phyloP scores from a whole-genome alignment of 2,888 invertebrate genomes.

The Anodontia alba region DNA sequence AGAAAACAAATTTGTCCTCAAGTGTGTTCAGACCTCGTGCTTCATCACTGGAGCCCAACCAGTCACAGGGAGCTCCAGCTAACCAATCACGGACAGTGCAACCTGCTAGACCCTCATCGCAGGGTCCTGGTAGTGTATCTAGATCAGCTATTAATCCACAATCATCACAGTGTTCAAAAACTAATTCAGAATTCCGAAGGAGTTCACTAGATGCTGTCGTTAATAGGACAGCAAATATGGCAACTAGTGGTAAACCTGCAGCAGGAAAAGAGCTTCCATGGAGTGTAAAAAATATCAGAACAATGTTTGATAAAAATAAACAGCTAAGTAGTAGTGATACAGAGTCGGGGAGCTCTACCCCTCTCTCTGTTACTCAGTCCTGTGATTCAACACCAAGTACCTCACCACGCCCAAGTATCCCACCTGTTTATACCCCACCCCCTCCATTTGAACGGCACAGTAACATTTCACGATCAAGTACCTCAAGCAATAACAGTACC shows the following conservation, averaged over 20 bases:
- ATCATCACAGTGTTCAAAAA: background rate
- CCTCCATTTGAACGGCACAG: constrained; percentile 68
- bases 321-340: constrained; percentile 2
- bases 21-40: constrained; percentile 53
- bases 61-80: constrained; percentile 17
- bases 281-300: constrained; percentile 76
- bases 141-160: constrained; percentile 24
- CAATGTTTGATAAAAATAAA: constrained; percentile 64
- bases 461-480: constrained; percentile 68
- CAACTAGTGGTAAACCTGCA: background rate
- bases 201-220: constrained; percentile 35
- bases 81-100: constrained; percentile 32
- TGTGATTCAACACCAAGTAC: constrained; percentile 18
- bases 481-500: constrained; percentile 67
- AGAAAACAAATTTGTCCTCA: background rate
- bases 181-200: constrained; percentile 11
- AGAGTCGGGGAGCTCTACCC: constrained; percentile 13
- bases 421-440: constrained; percentile 71
- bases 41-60: constrained; percentile 50
- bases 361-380: constrained; percentile 21
- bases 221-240: constrained; percentile 13
- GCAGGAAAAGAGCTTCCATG: constrained; percentile 70
- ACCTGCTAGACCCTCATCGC: constrained; percentile 20
- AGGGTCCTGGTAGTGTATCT: constrained; percentile 44
- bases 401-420: constrained; percentile 30